A percentile compares a stretch with the other conserved stretches of the same genome.
Conservation (phyloP, 1,140 invertebrate genomes). For the Achroia grisella region DNA sequence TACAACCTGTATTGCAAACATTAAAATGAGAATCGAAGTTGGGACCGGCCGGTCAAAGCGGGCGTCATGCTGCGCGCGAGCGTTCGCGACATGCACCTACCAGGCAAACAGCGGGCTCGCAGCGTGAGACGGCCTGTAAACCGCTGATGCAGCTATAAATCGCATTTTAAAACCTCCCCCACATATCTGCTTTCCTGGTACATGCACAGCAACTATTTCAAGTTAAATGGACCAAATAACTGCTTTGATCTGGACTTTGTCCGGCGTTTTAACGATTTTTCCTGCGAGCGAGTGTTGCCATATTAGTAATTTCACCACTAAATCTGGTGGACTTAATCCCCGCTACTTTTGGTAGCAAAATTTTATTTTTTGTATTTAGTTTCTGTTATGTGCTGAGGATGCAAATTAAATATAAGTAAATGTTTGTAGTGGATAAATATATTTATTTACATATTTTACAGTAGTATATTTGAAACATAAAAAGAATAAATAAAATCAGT, state of each 20-base stretch:
- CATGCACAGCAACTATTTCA: constrained; percentile 46
- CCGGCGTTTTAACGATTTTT: constrained; percentile 49
- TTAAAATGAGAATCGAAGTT: constrained; percentile 18
- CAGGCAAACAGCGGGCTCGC: constrained; percentile 29
- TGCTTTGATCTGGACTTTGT: constrained; percentile 39
- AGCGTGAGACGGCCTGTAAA: constrained; percentile 31
- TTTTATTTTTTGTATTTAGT: too few relatives aligned
- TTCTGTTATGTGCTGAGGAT: too few relatives aligned
- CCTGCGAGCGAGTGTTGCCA: too few relatives aligned
- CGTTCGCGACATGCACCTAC: constrained; percentile 42
- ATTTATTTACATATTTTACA: too few relatives aligned
- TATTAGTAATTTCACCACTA: too few relatives aligned
- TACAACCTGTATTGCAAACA: background rate
- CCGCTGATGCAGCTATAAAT: constrained; percentile 39
- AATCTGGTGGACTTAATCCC: too few relatives aligned
- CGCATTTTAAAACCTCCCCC: constrained; percentile 45
- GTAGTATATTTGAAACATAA: too few relatives aligned
- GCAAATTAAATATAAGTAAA: too few relatives aligned
- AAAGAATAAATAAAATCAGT: too few relatives aligned
- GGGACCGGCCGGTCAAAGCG: constrained; percentile 23
- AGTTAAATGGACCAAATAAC: constrained; percentile 59
- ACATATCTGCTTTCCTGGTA: constrained; percentile 29
- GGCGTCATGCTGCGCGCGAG: constrained; percentile 27
- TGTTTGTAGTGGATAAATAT: too few relatives aligned
- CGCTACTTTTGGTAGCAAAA: too few relatives aligned